These are phyloP conservation scores for Delphinapterus leucas DNA, from an alignment of 2,113 vertebrate species.

Conservation along the genomic window DNA sequence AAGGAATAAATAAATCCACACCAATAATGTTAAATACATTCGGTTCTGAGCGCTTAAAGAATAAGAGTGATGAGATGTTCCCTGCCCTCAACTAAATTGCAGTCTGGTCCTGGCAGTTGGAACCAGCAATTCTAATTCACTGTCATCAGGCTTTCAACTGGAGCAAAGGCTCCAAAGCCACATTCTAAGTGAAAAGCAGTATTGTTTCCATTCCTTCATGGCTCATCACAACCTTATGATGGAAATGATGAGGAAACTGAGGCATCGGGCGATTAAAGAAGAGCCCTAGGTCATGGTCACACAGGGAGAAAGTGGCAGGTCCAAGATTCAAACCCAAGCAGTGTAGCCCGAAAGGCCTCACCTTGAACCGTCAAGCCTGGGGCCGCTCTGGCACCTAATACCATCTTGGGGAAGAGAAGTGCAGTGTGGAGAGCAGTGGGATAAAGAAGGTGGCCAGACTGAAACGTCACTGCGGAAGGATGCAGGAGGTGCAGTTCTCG, in stretches of 20 bases:
- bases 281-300: background rate
- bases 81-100: background rate
- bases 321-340: background rate
- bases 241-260: background rate
- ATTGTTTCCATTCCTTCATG: background rate
- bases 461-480: background rate
- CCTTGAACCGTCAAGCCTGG: accelerated
- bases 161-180: accelerated
- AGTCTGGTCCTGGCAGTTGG: background rate
- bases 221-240: background rate
- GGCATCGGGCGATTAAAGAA: background rate
- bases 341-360: background rate
- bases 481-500: accelerated
- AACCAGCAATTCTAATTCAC: background rate
- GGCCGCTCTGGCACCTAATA: background rate
- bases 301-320: background rate
- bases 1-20: background rate
- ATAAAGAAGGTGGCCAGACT: accelerated
- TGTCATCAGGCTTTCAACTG: too few relatives aligned
- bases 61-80: background rate
- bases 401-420: background rate
- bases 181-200: background rate
- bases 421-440: too few relatives aligned
- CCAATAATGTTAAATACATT: background rate
- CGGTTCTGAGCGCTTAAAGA: background rate